A percentile compares a stretch with the other conserved stretches of the same genome.
phyloP scores from a whole-genome alignment of 2,797 vertebrate species.

The Choloepus didactylus region DNA sequence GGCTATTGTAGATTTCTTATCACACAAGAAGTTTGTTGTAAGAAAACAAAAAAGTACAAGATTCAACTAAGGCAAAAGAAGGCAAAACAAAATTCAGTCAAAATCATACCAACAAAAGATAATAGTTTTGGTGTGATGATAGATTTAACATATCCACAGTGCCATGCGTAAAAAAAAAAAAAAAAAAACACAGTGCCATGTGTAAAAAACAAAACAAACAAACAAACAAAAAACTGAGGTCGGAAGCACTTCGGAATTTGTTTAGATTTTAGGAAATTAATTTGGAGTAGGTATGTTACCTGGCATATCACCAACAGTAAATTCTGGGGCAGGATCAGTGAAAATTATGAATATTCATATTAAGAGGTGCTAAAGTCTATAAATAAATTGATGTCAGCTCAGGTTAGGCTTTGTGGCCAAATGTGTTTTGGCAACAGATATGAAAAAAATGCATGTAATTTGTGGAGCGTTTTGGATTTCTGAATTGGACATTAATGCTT shows the following conservation, averaged over 20 bases:
- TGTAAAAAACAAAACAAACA: too few relatives aligned
- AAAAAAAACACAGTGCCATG: too few relatives aligned
- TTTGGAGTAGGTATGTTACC: neutral
- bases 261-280: conserved; percentile 55
- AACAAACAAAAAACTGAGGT: neutral
- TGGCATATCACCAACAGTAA: neutral
- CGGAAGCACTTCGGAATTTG: conserved; percentile 2
- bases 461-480: conserved; percentile 52
- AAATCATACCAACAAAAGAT: neutral
- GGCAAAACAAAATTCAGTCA: neutral
- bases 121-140: neutral
- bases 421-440: conserved; percentile 61
- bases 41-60: neutral
- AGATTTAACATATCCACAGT: neutral
- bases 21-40: neutral
- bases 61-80: neutral
- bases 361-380: neutral
- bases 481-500: conserved; percentile 45
- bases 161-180: neutral
- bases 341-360: conserved; percentile 66
- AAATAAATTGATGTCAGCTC: conserved; percentile 53
- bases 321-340: conserved; percentile 36
- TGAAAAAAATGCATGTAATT: conserved; percentile 56
- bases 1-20: neutral
- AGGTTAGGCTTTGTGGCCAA: conserved; percentile 51